Evolutionary conservation across 2,888 invertebrate genomes (phyloP).

Genomic region (Zelleria hepariella): DNA sequence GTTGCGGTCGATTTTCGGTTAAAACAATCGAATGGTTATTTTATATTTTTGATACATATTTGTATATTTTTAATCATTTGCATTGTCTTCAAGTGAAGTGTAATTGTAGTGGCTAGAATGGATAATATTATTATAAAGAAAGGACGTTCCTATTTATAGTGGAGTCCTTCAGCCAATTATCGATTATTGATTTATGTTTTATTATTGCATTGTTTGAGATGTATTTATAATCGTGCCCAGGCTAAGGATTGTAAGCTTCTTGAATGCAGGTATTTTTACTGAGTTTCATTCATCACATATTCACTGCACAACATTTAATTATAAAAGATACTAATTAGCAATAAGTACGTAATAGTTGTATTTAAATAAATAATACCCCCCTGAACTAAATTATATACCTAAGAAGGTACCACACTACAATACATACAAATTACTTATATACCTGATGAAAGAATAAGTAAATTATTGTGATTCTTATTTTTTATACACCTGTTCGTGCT

Average conservation of each 20-base stretch:
- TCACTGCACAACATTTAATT: no score
- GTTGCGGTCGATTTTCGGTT: conserved; percentile 38
- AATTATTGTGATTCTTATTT: not conserved
- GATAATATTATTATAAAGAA: not conserved
- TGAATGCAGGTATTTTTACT: no score
- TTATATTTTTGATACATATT: not conserved
- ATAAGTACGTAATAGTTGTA: no score
- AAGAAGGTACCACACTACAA: no score
- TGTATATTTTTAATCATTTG: not conserved
- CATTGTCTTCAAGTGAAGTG: conserved; percentile 2
- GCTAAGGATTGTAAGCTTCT: not conserved
- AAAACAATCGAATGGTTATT: not conserved
- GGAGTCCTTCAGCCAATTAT: conserved; percentile 35
- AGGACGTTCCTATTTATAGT: no score
- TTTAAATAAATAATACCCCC: no score
- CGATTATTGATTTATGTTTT: conserved; percentile 40
- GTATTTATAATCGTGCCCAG: not conserved
- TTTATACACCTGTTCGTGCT: not conserved
- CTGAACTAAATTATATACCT: no score
- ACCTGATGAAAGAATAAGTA: not conserved
- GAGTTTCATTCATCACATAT: no score
- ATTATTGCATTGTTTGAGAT: conserved; percentile 27
- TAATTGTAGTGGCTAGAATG: no score
- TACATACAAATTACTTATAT: no score
- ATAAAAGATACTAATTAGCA: no score